Conservation (phyloP, 2,888 invertebrate species). For the Agrochola macilenta region DNA sequence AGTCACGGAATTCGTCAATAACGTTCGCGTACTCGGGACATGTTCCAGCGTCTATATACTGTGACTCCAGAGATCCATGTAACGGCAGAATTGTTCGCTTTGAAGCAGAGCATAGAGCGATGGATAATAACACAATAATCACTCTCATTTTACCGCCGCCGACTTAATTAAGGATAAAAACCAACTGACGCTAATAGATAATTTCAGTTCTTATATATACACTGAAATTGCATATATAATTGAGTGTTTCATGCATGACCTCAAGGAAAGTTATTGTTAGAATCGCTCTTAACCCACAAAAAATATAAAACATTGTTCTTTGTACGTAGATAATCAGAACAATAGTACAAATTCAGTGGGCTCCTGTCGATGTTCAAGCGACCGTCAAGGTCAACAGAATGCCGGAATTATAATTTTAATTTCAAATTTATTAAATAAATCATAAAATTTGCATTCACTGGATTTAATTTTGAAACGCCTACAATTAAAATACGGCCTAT, state of each 20-base stretch:
- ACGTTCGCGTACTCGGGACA: constrained; percentile 44
- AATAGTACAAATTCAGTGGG: background rate
- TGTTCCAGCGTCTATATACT: constrained; percentile 4
- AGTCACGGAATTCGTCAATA: constrained; percentile 32
- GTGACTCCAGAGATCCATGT: constrained; percentile 36
- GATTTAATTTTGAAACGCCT: background rate
- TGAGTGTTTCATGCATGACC: background rate
- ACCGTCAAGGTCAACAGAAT: constrained; percentile 26
- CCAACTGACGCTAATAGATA: constrained; percentile 13
- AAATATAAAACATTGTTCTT: background rate
- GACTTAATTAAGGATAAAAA: constrained; percentile 9
- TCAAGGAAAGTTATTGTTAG: background rate
- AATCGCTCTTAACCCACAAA: background rate
- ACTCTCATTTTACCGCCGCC: constrained; percentile 30
- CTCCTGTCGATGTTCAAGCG: background rate
- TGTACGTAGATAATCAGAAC: background rate
- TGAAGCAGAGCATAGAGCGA: constrained; percentile 17
- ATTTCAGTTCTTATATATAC: constrained; percentile 39
- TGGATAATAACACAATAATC: constrained; percentile 3
- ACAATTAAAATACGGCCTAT: no score
- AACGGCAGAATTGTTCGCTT: constrained; percentile 38
- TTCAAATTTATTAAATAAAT: constrained; percentile 25
- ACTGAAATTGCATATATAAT: background rate
- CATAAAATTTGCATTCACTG: constrained; percentile 3
- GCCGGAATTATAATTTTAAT: constrained; percentile 32